phyloP scores from a whole-genome alignment of 2,888 invertebrate genomes.

The Diarsia mendica region DNA sequence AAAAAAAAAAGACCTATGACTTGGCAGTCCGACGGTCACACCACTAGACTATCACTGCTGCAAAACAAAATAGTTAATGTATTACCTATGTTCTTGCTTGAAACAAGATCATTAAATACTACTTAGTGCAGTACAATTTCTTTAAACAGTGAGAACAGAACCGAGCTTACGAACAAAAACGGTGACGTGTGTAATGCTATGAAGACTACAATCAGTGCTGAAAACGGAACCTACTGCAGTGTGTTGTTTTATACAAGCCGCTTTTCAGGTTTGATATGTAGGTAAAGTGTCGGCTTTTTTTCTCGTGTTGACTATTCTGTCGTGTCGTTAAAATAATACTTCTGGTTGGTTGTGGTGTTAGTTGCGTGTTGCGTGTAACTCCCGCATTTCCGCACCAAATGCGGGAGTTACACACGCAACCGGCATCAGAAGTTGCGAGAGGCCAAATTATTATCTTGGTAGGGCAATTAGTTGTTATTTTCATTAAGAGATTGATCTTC shows the following conservation, averaged over 20 bases:
- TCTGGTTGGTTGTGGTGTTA: background rate
- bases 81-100: conserved; percentile 14
- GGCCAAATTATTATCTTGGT: background rate
- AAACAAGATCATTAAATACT: conserved; percentile 33
- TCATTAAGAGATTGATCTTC: background rate
- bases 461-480: background rate
- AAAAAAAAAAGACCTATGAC: too few species aligned
- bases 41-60: too few species aligned
- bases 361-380: background rate
- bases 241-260: conserved; percentile 19
- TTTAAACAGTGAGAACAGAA: conserved; percentile 6
- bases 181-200: conserved; percentile 37
- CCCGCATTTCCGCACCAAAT: background rate
- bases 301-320: background rate
- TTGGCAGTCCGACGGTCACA: too few species aligned
- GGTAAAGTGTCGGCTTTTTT: background rate
- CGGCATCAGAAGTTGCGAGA: background rate
- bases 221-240: conserved; percentile 4
- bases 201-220: conserved; percentile 14
- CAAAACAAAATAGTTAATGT: background rate
- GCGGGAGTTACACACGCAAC: too few species aligned
- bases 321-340: background rate
- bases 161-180: conserved; percentile 40
- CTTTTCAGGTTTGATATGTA: background rate
- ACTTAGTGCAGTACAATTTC: conserved; percentile 19